Base-by-base conservation (phyloP, 2,113 vertebrate species). In the Pyrgilauda ruficollis region DNA sequence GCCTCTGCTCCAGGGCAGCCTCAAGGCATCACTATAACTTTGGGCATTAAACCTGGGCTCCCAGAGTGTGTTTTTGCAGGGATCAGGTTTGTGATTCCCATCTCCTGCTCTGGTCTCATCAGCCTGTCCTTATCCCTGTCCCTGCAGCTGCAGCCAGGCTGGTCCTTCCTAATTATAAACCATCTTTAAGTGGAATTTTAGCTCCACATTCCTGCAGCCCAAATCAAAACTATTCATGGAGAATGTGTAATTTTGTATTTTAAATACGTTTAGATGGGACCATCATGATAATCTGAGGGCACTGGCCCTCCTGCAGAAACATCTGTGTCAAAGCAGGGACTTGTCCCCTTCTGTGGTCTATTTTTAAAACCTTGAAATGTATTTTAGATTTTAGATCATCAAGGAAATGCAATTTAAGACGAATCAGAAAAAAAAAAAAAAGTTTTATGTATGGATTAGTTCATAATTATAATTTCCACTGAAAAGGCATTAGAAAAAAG, bases 101-200 rank as follows among this genome's bases (percentile, higher is more conserved):
- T 5, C 66, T 11, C 63, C 53, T 27, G 56, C 21, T 50, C n/a
- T 3, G 4, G 17, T 0, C 55, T 33, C 81, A 33, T 13, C 77
- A 64, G 33, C 16, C 6, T 30, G 17, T 26, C 37, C 68, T 20
- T 4, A 17, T 30, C 58, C 49, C 33, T 22, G 66, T 11, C 43
- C 62, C 75, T 35, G 84, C 89, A 96, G 87, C 84, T 94, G 89
- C 86, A 90, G 75, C 75, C 79, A 44, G 43, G 12, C 80, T 47
- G 33, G 2, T 28, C 59, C 67, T 21, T 15, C 47, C 5, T 13
- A 52, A 88, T 83, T 47, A 69, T 1, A 79, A 94, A 55, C 35
- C 62, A 33, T 28, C 52, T 50, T 47, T 5, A 56, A 89, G 37
- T 53, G 75, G 56, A 67, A 88, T 82, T 79, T 46, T 7, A 84